Evolutionary conservation across 2,113 vertebrate genomes (phyloP).

Genomic region (Callipepla squamata): DNA sequence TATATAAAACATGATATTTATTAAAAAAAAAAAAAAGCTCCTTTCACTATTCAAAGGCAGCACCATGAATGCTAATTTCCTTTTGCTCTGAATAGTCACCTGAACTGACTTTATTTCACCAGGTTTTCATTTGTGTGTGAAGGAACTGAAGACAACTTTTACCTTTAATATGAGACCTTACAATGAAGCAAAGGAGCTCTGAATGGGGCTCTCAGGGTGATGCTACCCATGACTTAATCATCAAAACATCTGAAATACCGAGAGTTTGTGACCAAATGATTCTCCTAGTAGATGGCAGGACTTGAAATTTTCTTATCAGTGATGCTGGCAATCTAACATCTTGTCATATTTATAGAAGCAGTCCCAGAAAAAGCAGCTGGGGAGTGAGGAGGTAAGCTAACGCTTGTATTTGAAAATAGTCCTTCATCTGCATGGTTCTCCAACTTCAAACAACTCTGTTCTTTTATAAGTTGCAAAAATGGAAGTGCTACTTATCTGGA

Average conservation of each 20-base stretch:
- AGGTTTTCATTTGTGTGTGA: background rate
- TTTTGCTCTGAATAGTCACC: background rate
- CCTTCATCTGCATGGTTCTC: background rate
- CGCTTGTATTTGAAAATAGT: background rate
- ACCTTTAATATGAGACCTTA: background rate
- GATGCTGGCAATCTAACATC: background rate
- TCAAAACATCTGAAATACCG: background rate
- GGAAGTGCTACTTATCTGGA: background rate
- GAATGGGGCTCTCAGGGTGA: background rate
- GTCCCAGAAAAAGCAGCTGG: background rate
- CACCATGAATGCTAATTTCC: background rate
- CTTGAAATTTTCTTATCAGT: background rate
- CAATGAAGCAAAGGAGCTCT: background rate
- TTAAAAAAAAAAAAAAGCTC: constrained; percentile 24
- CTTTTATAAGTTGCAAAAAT: constrained; percentile 19
- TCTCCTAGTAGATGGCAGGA: background rate
- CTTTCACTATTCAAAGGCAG: constrained; percentile 36
- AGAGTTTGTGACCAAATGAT: background rate
- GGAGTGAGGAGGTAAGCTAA: background rate
- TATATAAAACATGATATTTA: constrained; percentile 13
- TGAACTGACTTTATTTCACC: constrained; percentile 13
- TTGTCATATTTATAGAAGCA: background rate
- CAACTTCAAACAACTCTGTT: background rate
- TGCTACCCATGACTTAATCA: background rate
- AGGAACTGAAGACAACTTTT: background rate